These are phyloP conservation scores for Crocodylus rhombifer DNA, from an alignment of 2,797 vertebrate species.

Conservation along the genomic window DNA sequence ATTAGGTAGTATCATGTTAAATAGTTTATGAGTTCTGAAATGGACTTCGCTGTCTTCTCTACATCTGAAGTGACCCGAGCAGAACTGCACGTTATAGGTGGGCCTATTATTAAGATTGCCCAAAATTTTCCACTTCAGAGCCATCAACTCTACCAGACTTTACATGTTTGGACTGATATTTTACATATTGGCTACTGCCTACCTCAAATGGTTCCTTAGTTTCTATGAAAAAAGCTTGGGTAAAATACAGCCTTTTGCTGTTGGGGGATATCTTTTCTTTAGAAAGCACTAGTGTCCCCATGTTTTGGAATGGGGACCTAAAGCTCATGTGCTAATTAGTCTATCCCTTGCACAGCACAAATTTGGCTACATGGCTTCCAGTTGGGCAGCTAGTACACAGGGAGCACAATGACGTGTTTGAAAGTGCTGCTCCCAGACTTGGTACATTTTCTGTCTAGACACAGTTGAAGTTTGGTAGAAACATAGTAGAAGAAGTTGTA, in stretches of 20 bases:
- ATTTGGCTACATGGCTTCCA: too few relatives aligned
- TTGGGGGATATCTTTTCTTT: not conserved
- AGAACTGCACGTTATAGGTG: not conserved
- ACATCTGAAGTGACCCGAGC: not conserved
- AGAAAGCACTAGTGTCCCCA: not conserved
- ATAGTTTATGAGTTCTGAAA: not conserved
- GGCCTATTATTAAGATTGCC: not conserved
- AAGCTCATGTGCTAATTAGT: not conserved
- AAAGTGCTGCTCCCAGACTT: too few relatives aligned
- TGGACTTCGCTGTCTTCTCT: not conserved
- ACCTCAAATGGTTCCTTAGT: not conserved
- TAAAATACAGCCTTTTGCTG: not conserved
- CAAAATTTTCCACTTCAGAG: not conserved
- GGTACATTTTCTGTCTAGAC: too few relatives aligned
- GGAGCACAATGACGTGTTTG: too few relatives aligned
- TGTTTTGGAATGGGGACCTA: not conserved
- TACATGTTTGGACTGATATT: not conserved
- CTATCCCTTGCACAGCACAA: not conserved
- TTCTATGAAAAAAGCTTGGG: not conserved
- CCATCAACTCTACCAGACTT: not conserved
- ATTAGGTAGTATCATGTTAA: not conserved
- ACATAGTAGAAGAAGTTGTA: too few relatives aligned
- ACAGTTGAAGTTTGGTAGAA: too few relatives aligned
- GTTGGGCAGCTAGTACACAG: too few relatives aligned
- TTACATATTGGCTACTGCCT: not conserved